phyloP scores from a whole-genome alignment of 2,888 invertebrate species.

The Romanomermis culicivorax region DNA sequence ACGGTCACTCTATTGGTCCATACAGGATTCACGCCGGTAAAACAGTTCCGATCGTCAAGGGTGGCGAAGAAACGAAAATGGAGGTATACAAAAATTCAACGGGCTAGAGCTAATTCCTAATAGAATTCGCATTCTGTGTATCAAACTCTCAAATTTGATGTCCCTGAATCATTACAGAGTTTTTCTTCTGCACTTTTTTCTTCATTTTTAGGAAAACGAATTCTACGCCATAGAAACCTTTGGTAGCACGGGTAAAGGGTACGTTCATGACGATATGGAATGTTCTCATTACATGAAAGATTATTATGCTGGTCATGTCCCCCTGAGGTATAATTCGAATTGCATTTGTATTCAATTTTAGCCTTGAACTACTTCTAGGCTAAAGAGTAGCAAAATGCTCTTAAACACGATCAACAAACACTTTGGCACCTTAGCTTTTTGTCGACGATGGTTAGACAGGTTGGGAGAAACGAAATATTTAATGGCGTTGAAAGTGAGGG shows the following conservation, averaged over 20 bases:
- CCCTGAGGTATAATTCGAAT: conserved; percentile 49
- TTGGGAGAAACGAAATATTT: conserved; percentile 89
- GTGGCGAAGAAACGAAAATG: conserved; percentile 90
- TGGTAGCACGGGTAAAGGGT: conserved; percentile 72
- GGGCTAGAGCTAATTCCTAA: too few relatives aligned
- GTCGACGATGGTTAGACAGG: conserved; percentile 93
- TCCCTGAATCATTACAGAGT: neutral
- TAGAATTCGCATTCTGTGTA: neutral
- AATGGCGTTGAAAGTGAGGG: conserved; percentile 73
- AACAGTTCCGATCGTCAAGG: conserved; percentile 96
- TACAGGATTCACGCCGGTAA: conserved; percentile 80
- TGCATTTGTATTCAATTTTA: too few relatives aligned
- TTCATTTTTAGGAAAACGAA: conserved; percentile 54
- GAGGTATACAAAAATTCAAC: conserved; percentile 38
- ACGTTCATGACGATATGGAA: conserved; percentile 95
- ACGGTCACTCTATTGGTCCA: conserved; percentile 89
- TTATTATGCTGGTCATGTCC: conserved; percentile 71
- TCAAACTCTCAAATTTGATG: too few relatives aligned
- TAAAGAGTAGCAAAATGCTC: conserved; percentile 75
- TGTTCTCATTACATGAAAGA: conserved; percentile 99
- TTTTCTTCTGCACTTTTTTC: neutral
- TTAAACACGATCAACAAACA: conserved; percentile 80
- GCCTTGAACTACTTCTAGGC: conserved; percentile 34
- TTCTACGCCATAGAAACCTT: conserved; percentile 99
- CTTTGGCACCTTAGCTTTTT: conserved; percentile 92